These are phyloP conservation scores for Poeciliopsis infans DNA, from an alignment of 2,797 vertebrate species.

Conservation along the genomic window DNA sequence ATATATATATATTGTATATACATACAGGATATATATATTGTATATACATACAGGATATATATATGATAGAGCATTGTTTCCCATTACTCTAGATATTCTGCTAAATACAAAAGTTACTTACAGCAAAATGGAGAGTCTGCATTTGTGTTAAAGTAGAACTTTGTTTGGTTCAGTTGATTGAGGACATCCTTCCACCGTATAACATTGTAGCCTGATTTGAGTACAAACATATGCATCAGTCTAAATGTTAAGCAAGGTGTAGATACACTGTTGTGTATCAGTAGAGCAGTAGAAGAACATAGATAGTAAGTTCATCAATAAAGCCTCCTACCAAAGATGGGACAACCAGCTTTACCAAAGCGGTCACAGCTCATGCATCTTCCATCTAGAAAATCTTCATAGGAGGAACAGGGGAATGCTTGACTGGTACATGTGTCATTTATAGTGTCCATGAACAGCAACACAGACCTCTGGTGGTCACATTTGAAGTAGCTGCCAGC, in stretches of 20 bases:
- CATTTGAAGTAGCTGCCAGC: constrained; percentile 87
- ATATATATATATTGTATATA: not conserved
- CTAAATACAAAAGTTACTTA: constrained; percentile 60
- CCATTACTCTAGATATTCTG: not conserved
- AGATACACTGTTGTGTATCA: not conserved
- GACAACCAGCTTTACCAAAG: constrained; percentile 84
- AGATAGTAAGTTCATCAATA: not conserved
- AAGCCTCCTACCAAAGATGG: constrained; percentile 85
- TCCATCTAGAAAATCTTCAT: constrained; percentile 84
- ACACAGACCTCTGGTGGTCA: constrained; percentile 94
- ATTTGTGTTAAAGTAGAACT: constrained; percentile 78
- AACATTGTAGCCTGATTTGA: constrained; percentile 72
- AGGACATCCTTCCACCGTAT: constrained; percentile 70
- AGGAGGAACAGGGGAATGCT: constrained; percentile 86
- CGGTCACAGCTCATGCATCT: constrained; percentile 82
- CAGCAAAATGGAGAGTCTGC: constrained; percentile 72
- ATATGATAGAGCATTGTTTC: not conserved
- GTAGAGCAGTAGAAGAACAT: not conserved
- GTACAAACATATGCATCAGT: constrained; percentile 17
- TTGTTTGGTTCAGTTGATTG: constrained; percentile 46
- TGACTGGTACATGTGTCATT: constrained; percentile 68
- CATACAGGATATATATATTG: too few species aligned
- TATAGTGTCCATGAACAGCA: constrained; percentile 84
- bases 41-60: too few species aligned
- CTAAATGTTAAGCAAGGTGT: not conserved